These are phyloP conservation scores for Pangasius sanitwongsei DNA, from an alignment of 2,797 vertebrate genomes.

Conservation along the genomic window DNA sequence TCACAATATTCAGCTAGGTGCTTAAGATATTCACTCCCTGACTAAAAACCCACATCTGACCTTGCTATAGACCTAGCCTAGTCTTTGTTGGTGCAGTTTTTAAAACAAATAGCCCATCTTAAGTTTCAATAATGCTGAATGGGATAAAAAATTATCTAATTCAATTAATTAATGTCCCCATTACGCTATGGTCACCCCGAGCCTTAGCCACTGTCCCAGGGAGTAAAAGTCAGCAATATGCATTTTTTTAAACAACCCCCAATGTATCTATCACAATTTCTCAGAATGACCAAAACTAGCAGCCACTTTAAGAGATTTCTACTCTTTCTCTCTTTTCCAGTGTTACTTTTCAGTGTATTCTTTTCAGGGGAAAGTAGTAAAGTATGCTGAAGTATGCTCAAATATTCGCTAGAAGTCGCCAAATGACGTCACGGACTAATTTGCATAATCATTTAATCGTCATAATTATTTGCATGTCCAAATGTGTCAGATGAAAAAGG, in stretches of 20 bases:
- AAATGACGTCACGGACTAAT: not conserved
- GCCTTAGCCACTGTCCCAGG: not conserved
- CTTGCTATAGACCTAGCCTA: not conserved
- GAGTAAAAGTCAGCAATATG: not conserved
- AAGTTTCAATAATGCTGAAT: not conserved
- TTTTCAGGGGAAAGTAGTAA: not conserved
- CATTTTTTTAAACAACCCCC: not conserved
- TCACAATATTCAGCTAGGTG: constrained; percentile 37
- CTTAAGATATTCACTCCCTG: not conserved
- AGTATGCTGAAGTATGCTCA: not conserved
- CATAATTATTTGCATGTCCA: not conserved
- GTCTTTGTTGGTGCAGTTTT: not conserved
- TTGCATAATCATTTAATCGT: not conserved
- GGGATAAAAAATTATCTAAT: not conserved
- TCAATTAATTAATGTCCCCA: not conserved
- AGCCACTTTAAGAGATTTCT: not conserved
- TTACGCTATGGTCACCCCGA: not conserved
- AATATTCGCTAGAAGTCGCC: not conserved
- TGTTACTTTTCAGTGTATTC: not conserved
- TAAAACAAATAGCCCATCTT: not conserved
- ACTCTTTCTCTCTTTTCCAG: not conserved
- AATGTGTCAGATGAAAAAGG: not conserved
- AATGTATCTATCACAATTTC: not conserved
- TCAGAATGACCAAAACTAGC: not conserved
- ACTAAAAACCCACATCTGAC: not conserved